phyloP scores from a whole-genome alignment of 1,140 invertebrate genomes.

The Adelges cooleyi region DNA sequence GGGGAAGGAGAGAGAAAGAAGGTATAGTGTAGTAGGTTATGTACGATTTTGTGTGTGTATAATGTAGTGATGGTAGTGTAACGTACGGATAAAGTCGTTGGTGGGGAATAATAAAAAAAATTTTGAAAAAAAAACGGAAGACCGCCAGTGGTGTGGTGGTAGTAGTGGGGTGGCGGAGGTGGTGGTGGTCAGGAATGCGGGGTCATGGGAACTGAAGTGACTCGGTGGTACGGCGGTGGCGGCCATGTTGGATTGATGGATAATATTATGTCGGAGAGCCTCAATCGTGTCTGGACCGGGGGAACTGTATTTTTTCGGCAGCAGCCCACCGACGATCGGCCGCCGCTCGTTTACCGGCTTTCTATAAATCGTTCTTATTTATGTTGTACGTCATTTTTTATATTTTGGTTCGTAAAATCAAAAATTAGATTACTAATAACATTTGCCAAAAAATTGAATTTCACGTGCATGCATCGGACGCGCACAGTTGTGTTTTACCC shows the following conservation, averaged over 20 bases:
- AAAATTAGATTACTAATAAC: too few species aligned
- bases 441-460: too few species aligned
- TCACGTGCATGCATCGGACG: too few species aligned
- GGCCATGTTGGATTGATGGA: slow-evolving; percentile 29
- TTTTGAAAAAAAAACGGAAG: slow-evolving; percentile 6
- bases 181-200: slow-evolving; percentile 25
- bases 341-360: slow-evolving; percentile 3
- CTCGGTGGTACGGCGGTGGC: slow-evolving; percentile 12
- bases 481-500: background rate
- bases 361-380: background rate
- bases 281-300: slow-evolving; percentile 27
- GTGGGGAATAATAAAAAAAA: slow-evolving; percentile 13
- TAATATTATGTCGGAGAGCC: slow-evolving; percentile 21
- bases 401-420: too few species aligned
- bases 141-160: background rate
- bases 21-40: background rate
- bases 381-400: too few species aligned
- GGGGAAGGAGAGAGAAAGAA: background rate
- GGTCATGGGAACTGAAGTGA: slow-evolving; percentile 27
- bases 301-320: slow-evolving; percentile 28
- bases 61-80: background rate
- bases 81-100: background rate
- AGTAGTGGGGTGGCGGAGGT: background rate
- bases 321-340: slow-evolving; percentile 17
- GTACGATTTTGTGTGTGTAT: too few species aligned